These are phyloP conservation scores for Apis laboriosa DNA, from an alignment of 1,140 invertebrate genomes.

Conservation along the genomic window DNA sequence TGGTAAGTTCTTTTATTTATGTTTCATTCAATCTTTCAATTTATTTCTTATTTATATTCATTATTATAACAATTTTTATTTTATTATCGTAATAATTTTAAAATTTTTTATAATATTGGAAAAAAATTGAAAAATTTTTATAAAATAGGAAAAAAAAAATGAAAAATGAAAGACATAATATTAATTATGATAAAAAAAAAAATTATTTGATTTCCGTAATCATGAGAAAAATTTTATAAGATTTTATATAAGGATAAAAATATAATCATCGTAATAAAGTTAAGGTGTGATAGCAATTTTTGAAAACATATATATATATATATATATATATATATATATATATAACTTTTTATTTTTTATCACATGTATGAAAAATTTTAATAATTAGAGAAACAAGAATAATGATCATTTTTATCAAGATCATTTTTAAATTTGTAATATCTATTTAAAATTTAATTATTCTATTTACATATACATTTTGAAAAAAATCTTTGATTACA, in stretches of 20 bases:
- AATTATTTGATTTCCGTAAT: background rate
- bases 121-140: background rate
- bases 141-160: background rate
- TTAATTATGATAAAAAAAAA: background rate
- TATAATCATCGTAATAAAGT: constrained; percentile 10
- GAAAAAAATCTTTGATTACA: background rate
- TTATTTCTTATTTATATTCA: background rate
- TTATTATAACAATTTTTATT: background rate
- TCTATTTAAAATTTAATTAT: too few species aligned
- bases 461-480: too few species aligned
- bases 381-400: too few species aligned
- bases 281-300: constrained; percentile 60
- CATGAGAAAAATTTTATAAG: constrained; percentile 12
- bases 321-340: too few species aligned
- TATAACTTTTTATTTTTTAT: too few species aligned
- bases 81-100: background rate
- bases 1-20: background rate
- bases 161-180: background rate
- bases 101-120: background rate
- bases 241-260: constrained; percentile 32
- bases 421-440: too few species aligned
- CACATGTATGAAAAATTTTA: too few species aligned
- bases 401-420: too few species aligned
- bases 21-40: background rate
- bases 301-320: constrained; percentile 40